Percentiles rank a stretch among this genome's conserved stretches.
Evolutionary conservation across 2,888 invertebrate species (phyloP).

Genomic region (Icerya purchasi): DNA sequence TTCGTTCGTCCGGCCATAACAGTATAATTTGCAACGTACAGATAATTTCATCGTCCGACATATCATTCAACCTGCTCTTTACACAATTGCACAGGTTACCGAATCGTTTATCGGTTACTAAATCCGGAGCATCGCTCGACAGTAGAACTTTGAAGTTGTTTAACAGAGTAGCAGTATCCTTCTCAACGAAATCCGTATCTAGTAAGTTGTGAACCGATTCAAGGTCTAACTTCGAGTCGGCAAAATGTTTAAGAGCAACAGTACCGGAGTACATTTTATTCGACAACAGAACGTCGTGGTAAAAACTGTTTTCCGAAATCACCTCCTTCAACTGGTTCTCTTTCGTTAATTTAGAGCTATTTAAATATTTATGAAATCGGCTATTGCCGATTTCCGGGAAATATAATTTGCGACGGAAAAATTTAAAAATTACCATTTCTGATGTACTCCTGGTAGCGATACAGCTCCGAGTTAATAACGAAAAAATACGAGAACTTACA

Average conservation of each 20-base stretch:
- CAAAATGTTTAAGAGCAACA: neutral
- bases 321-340: no score
- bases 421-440: no score
- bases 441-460: no score
- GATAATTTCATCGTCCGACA: conserved; percentile 6
- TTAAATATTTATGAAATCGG: no score
- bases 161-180: neutral
- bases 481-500: no score
- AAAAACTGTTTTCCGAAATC: neutral
- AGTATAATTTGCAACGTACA: neutral
- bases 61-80: neutral
- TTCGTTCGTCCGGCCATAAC: conserved; percentile 5
- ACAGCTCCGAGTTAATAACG: no score
- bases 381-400: no score
- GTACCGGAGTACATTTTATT: neutral
- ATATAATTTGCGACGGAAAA: no score
- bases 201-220: neutral
- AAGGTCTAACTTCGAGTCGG: neutral
- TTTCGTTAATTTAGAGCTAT: no score
- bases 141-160: neutral
- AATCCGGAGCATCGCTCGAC: neutral
- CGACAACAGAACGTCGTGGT: neutral
- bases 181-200: neutral
- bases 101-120: neutral
- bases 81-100: neutral